Conservation (phyloP, 2,888 invertebrate species). For the Xestoiulus laeticollis region DNA sequence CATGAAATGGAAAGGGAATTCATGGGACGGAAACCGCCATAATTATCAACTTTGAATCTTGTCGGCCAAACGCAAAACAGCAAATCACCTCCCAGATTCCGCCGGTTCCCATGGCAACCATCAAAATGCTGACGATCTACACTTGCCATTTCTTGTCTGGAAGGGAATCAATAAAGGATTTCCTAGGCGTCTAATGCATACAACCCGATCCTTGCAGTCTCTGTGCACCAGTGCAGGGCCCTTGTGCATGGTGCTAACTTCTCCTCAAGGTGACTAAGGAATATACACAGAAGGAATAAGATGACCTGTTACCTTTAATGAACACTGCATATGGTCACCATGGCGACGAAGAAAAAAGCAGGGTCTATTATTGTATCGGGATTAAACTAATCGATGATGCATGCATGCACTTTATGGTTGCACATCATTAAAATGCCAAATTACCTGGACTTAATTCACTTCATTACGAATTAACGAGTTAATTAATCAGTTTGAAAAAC, state of each 20-base stretch:
- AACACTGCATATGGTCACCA: slow-evolving; percentile 7
- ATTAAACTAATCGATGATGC: slow-evolving; percentile 18
- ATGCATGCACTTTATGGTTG: not conserved
- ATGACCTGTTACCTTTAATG: not conserved
- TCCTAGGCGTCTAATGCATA: not conserved
- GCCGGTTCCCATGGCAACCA: not conserved
- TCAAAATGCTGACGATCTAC: slow-evolving; percentile 34
- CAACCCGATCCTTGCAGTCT: not conserved
- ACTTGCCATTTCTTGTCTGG: slow-evolving; percentile 21
- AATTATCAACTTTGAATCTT: slow-evolving; percentile 23
- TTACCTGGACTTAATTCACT: not conserved
- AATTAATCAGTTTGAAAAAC: not conserved
- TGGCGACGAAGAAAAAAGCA: not conserved
- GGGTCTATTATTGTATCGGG: not conserved
- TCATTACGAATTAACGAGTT: not conserved
- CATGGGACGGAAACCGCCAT: not conserved
- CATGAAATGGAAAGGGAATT: not conserved
- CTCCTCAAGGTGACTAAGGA: not conserved
- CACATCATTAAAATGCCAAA: slow-evolving; percentile 18
- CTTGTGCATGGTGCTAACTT: not conserved
- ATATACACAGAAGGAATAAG: not conserved
- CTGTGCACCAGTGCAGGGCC: not conserved
- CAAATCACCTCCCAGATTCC: not conserved
- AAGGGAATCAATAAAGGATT: slow-evolving; percentile 25
- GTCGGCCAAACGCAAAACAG: not conserved